Conservation (phyloP, 2,888 invertebrate species). For the Chaetoderma sp. region DNA sequence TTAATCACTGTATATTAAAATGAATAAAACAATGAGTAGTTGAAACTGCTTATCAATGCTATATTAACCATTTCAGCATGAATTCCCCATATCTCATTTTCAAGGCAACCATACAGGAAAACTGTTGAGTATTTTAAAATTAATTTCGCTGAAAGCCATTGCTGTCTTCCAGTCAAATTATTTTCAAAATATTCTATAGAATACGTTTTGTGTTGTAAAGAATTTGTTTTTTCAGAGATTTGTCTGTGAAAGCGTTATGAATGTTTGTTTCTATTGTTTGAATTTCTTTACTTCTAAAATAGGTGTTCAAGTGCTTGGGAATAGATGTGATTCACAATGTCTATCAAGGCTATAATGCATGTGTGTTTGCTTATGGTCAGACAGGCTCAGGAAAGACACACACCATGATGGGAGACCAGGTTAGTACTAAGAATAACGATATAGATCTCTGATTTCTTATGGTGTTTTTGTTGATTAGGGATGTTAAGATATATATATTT, state of each 20-base stretch:
- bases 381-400: slow-evolving; percentile 91
- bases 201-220: too few relatives aligned
- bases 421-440: slow-evolving; percentile 47
- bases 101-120: too few relatives aligned
- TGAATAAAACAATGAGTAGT: too few relatives aligned
- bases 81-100: too few relatives aligned
- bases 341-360: slow-evolving; percentile 83
- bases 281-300: slow-evolving; percentile 3
- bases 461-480: background rate
- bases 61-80: too few relatives aligned
- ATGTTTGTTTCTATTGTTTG: background rate
- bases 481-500: background rate
- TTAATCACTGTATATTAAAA: too few relatives aligned
- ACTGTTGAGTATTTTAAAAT: too few relatives aligned
- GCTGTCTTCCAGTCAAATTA: too few relatives aligned
- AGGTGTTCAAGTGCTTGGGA: slow-evolving; percentile 80
- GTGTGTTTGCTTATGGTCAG: slow-evolving; percentile 92
- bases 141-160: too few relatives aligned
- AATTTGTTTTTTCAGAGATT: too few relatives aligned
- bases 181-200: too few relatives aligned
- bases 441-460: background rate
- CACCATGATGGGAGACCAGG: slow-evolving; percentile 85
- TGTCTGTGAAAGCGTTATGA: background rate
- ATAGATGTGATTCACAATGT: slow-evolving; percentile 76
- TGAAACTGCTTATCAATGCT: too few relatives aligned